Base-by-base conservation (phyloP, 2,113 vertebrate species). In the Nothoprocta perdicaria region DNA sequence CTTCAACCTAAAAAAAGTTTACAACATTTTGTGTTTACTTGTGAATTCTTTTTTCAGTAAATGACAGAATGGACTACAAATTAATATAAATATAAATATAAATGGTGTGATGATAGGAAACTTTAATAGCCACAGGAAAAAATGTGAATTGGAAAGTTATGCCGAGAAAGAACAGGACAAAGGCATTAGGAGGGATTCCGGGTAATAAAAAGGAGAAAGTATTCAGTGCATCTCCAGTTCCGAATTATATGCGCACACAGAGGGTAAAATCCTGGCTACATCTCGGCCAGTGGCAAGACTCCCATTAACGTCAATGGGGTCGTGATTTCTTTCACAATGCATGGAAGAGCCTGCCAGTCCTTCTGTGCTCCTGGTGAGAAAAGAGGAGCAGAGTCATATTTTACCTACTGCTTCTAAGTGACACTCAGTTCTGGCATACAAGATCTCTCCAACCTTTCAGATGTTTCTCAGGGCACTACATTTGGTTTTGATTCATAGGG, bases 401-500 rank as follows among this genome's bases (percentile, higher is more conserved):
- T 15, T 16, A 76, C 55, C 71, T 84, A 60, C 24, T 84, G 80
- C 53, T 22, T 46, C 38, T 40, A 38, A 73, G 21, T 7, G 63
- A 45, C 13, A 5, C 55, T 86, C 66, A 45, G 48, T 9, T 86
- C 69, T 65, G 58, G 65, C 63, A 58, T 2, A 50, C 19, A 62
- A 53, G 71, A 55, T 41, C 6, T 2, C 17, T 73, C 81, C 78
- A 93, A 60, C 50, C 67, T 93, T 77, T 73, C 27, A 71, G 67
- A 33, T 35, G 81, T 87, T 86, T 81, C 75, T 88, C 43, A 58
- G 84, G 86, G 69, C 53, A 21, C 29, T 84, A 69, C 67, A 79
- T 92, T 95, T 93, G 86, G 60, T 84, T 96, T 87, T 73, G 63
- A 80, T 92, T 92, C 55, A 10, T 50, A 35, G 50, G 74, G 74